Conservation (phyloP, 2,797 vertebrate species). For the Sternarchorhynchus goeldii region DNA sequence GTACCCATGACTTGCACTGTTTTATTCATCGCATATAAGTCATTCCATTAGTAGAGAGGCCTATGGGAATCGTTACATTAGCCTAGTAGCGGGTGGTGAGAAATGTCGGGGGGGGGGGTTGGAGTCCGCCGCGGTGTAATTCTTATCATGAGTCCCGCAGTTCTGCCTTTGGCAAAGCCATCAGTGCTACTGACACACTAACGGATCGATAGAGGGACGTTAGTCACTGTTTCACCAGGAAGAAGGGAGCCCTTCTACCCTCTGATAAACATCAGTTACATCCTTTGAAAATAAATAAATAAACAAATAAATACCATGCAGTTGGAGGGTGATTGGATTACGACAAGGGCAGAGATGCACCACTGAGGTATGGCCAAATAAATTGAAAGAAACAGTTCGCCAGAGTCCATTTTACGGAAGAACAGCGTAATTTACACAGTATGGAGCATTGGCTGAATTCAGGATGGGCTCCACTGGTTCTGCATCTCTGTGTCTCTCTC, state of each 20-base stretch:
- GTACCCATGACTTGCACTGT: no score
- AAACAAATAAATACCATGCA: constrained; percentile 81
- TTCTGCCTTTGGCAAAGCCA: constrained; percentile 47
- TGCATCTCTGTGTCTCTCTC: constrained; percentile 57
- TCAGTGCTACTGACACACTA: constrained; percentile 67
- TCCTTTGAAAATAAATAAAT: constrained; percentile 79
- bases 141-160: constrained; percentile 17
- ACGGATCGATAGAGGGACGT: constrained; percentile 72
- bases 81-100: neutral
- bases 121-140: neutral
- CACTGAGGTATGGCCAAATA: constrained; percentile 69
- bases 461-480: constrained; percentile 76
- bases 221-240: constrained; percentile 77
- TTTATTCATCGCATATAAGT: neutral
- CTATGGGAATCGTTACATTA: neutral
- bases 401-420: constrained; percentile 57
- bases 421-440: constrained; percentile 75
- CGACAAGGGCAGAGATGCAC: constrained; percentile 65
- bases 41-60: no score
- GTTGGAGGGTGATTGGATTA: constrained; percentile 75
- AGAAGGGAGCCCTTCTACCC: constrained; percentile 66
- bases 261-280: constrained; percentile 74
- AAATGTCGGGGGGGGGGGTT: no score
- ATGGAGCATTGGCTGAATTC: constrained; percentile 70
- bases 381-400: constrained; percentile 73